phyloP scores from a whole-genome alignment of 2,113 vertebrate genomes.

The Ahaetulla prasina region DNA sequence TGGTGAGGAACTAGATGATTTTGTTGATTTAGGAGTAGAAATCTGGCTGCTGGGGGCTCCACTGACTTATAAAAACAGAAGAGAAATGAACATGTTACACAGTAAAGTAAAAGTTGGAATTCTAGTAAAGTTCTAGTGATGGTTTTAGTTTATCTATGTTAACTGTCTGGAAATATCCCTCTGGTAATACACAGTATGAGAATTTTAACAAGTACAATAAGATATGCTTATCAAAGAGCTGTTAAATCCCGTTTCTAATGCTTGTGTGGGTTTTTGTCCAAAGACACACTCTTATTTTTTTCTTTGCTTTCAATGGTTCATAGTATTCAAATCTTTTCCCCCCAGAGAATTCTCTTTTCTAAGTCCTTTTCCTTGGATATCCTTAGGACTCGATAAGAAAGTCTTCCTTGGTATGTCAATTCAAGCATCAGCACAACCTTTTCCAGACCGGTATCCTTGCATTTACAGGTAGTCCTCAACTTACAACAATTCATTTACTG shows the following conservation, averaged over 20 bases:
- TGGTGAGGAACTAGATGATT: constrained; percentile 92
- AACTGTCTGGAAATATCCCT: neutral
- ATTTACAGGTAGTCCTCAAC: too few relatives aligned
- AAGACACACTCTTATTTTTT: neutral
- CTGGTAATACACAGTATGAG: neutral
- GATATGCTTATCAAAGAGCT: neutral
- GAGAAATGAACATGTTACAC: constrained; percentile 1
- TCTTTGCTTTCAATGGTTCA: neutral
- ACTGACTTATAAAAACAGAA: constrained; percentile 76
- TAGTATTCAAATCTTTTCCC: too few relatives aligned
- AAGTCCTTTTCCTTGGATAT: neutral
- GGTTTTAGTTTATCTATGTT: neutral
- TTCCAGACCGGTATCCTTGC: neutral
- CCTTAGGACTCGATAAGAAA: neutral
- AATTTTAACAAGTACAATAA: neutral
- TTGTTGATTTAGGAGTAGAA: constrained; percentile 87
- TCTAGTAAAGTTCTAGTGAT: neutral
- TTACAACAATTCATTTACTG: too few relatives aligned
- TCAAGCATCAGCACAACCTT: neutral
- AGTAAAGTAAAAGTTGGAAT: neutral
- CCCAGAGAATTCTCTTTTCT: neutral
- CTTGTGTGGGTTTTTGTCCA: neutral
- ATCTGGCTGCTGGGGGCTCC: constrained; percentile 86
- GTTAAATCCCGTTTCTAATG: neutral
- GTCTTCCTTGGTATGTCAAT: neutral